Evolutionary conservation across 1,140 invertebrate genomes (phyloP).

Genomic region (Berghia stephanieae): DNA sequence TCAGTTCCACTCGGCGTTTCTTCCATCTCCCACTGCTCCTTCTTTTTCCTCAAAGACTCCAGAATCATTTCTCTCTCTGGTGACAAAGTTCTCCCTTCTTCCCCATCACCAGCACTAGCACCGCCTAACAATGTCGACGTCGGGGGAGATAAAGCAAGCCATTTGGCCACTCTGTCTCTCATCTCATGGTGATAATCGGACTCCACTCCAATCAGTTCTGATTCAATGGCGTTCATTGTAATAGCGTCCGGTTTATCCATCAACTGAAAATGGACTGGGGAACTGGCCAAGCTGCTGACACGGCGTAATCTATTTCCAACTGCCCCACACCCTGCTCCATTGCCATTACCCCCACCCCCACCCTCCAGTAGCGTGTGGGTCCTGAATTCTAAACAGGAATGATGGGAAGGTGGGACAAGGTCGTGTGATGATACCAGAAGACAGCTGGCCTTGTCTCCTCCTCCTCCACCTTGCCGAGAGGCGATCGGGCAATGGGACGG

Average conservation of each 20-base stretch:
- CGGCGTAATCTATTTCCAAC: too few species aligned
- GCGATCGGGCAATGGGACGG: conserved; percentile 29
- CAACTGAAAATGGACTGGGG: conserved; percentile 55
- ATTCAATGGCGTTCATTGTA: conserved; percentile 32
- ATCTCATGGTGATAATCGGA: conserved; percentile 49
- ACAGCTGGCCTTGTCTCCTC: conserved; percentile 46
- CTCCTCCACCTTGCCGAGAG: background rate
- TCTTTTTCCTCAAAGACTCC: conserved; percentile 18
- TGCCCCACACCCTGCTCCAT: too few species aligned
- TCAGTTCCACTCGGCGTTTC: conserved; percentile 23
- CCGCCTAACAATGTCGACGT: too few species aligned
- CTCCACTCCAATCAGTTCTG: conserved; percentile 50
- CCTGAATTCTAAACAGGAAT: conserved; percentile 46
- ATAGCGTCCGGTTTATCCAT: conserved; percentile 37
- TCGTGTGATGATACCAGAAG: conserved; percentile 49
- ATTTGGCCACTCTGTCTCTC: conserved; percentile 48
- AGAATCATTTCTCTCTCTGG: conserved; percentile 15
- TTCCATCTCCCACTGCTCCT: background rate
- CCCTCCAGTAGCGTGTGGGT: conserved; percentile 36
- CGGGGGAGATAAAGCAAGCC: conserved; percentile 43
- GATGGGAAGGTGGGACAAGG: conserved; percentile 46
- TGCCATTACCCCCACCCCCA: too few species aligned
- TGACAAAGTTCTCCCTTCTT: background rate
- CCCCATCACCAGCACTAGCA: background rate
- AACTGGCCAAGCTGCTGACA: conserved; percentile 42